phyloP scores from a whole-genome alignment of 2,113 vertebrate species.

The Megalops atlanticus region DNA sequence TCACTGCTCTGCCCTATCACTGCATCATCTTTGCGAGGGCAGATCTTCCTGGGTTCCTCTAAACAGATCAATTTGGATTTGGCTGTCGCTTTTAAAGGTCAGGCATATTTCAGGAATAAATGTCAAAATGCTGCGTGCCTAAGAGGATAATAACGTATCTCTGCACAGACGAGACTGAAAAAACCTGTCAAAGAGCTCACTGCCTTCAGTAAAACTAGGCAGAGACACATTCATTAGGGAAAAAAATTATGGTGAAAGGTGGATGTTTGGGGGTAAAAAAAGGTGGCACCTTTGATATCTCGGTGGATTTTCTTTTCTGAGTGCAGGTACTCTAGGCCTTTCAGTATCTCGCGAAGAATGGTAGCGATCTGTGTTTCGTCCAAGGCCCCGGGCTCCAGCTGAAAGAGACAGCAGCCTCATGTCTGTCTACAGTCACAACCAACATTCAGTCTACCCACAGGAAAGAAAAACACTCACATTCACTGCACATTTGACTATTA shows the following conservation, averaged over 20 bases:
- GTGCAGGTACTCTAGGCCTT: slow-evolving; percentile 76
- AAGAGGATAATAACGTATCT: too few species aligned
- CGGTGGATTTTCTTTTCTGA: slow-evolving; percentile 79
- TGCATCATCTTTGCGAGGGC: too few species aligned
- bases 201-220: background rate
- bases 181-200: background rate
- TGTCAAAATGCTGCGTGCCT: too few species aligned
- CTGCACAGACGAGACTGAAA: too few species aligned
- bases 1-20: too few species aligned
- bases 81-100: too few species aligned
- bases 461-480: background rate
- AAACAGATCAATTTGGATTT: too few species aligned
- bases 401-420: background rate
- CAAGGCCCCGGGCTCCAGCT: slow-evolving; percentile 75
- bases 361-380: slow-evolving; percentile 78
- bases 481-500: too few species aligned
- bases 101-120: too few species aligned
- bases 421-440: background rate
- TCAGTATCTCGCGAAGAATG: slow-evolving; percentile 75
- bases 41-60: too few species aligned
- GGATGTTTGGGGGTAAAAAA: too few species aligned
- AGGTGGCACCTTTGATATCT: slow-evolving; percentile 78
- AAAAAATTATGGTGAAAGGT: background rate
- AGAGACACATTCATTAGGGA: background rate
- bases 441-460: background rate